phyloP scores from a whole-genome alignment of 92 coral and sea anemone genomes.

The Virgularia gustaviana region DNA sequence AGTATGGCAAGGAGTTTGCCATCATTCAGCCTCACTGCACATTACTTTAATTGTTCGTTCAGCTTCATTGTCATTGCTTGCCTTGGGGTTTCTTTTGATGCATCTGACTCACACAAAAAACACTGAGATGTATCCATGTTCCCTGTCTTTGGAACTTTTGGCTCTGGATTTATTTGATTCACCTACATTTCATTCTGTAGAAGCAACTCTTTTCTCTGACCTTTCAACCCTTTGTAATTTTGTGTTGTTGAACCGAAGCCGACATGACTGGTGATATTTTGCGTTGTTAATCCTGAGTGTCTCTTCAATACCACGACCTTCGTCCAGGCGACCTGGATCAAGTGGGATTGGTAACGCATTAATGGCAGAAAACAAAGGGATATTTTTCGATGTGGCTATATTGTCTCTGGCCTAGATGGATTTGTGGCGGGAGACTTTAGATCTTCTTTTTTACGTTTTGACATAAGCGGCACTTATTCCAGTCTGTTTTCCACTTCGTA shows the following conservation, averaged over 20 bases:
- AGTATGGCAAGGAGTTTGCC: too few relatives aligned
- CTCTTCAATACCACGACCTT: slow-evolving; percentile 45
- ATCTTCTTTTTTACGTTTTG: too few relatives aligned
- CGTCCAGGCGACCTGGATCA: slow-evolving; percentile 47
- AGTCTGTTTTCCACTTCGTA: too few relatives aligned
- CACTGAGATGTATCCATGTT: slow-evolving; percentile 15
- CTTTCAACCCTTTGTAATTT: slow-evolving; percentile 51
- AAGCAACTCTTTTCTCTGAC: slow-evolving; percentile 29
- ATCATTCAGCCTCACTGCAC: too few relatives aligned
- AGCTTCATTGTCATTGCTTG: slow-evolving; percentile 11
- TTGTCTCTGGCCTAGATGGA: neutral
- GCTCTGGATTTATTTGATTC: slow-evolving; percentile 6
- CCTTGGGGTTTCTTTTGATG: neutral
- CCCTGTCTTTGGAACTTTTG: slow-evolving; percentile 1
- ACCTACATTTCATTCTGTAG: slow-evolving; percentile 4
- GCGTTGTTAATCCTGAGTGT: slow-evolving; percentile 50
- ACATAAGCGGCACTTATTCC: too few relatives aligned
- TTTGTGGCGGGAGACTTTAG: too few relatives aligned
- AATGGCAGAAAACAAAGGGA: slow-evolving; percentile 42
- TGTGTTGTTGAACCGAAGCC: slow-evolving; percentile 36
- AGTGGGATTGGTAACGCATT: slow-evolving; percentile 40
- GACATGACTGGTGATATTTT: slow-evolving; percentile 48
- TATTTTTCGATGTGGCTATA: slow-evolving; percentile 35
- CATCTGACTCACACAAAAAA: slow-evolving; percentile 24
- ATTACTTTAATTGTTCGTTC: too few relatives aligned